Base-by-base conservation (phyloP, 1,140 invertebrate species). In the Trichonephila inaurata region DNA sequence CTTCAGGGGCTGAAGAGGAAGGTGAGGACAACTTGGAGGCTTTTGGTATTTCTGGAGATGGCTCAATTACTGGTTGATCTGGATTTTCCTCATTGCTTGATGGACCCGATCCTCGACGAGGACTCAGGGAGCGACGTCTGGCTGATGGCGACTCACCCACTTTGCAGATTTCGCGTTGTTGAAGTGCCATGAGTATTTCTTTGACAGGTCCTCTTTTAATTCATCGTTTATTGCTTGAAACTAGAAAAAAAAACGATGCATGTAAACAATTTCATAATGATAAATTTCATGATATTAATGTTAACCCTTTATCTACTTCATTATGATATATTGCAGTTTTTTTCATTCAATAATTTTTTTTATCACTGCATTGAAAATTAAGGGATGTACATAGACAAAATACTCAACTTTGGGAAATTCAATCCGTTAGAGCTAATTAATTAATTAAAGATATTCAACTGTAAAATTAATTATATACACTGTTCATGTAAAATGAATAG, bases 131-230 rank as follows among this genome's bases (percentile, higher is more conserved):
- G 2, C 92, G 66, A 8, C 87, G n/a, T 18, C 61, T 66, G 18
- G 24, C 28, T 12, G 92, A 61, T 0, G 92, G 92, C 5, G 92
- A 94, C 28, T 94, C 92, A 1, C 92, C 92, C 7, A 94, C 92
- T 72, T 90, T 89, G 62, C 92, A 94, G 8, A 94, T 94, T 61
- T 94, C 92, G 1, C 92, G 92, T 60, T 90, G 86, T 21, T 93
- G 92, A 61, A 93, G 69, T 2, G 92, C 69, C 92, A 94, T 94
- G 18, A 14, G 19, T 62, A 58, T 4, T 12, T 8, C 16, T 8
- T 83, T 1, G 0, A 28, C 72, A 77, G 5, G 40, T 24, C 33
- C 18, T 18, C 28, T 77, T 40, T 40, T 40, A 77, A 16, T 77
- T 40, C 72, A 77, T 33, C 18, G 4, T 18, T 16, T 33, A 40